Percentiles rank a stretch among this genome's conserved stretches.
Conservation (phyloP, 2,113 vertebrate genomes). For the Anhinga anhinga region DNA sequence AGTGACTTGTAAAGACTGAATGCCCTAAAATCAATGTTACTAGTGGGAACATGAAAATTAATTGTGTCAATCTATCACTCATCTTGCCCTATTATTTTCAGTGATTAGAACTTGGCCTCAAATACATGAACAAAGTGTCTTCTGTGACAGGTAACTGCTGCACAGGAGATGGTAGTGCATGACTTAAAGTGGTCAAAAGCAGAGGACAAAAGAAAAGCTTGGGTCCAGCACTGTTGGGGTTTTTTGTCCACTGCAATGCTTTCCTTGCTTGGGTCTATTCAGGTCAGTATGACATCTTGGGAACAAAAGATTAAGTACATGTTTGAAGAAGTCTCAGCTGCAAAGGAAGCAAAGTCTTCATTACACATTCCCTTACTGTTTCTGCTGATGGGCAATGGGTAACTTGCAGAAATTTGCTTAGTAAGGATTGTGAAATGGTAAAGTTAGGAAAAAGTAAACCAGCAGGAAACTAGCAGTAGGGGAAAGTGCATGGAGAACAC, state of each 20-base stretch:
- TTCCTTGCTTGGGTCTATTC: background rate
- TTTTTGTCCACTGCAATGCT: background rate
- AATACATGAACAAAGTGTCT: conserved; percentile 16
- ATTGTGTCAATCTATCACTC: conserved; percentile 61
- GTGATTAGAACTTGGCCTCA: conserved; percentile 29
- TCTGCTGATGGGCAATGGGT: background rate
- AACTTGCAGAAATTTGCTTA: background rate
- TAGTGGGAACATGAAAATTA: conserved; percentile 51
- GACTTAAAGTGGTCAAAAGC: background rate
- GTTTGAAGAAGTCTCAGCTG: background rate
- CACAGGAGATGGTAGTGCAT: background rate
- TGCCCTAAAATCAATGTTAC: conserved; percentile 32
- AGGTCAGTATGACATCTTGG: background rate
- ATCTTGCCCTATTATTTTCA: conserved; percentile 30
- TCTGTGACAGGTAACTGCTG: conserved; percentile 5
- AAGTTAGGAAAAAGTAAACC: background rate
- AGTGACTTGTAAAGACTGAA: conserved; percentile 20
- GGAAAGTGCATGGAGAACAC: background rate
- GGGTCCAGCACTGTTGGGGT: no score
- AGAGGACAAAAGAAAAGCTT: background rate
- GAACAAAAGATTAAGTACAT: background rate
- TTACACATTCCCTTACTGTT: background rate
- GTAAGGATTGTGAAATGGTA: background rate
- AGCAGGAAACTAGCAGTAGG: background rate
- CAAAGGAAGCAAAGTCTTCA: background rate